Evolutionary conservation across 2,888 invertebrate species (phyloP), one percentile per base, ranked within the genome.

Genomic region (Caradrina clavipalpis): DNA sequence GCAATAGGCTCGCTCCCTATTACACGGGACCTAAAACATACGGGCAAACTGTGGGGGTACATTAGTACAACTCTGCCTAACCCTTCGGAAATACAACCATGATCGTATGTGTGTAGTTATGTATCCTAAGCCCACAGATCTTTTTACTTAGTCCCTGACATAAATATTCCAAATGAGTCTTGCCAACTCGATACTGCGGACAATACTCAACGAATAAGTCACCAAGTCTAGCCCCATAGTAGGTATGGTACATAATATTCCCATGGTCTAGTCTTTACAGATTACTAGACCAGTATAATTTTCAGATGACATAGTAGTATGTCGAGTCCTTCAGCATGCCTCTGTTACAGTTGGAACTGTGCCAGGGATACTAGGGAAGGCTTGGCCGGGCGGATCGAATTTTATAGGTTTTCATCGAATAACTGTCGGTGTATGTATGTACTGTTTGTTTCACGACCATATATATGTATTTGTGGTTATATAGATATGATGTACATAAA

Each of bases 321-420:
- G 70, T 50, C 54, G 76, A 70, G 59, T 58, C 59, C 59, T 69
- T 58, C 53, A 57, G 39, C 22, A 11, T 26, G 69, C 69, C 56
- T 42, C 15, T 42, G 54, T 47, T 54, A n/a, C 6, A 71, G 59
- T 72, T 69, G 62, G 80, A 67, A 42, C 7, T 49, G 21, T 54
- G 69, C 62, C 62, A 80, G 51, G 49, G 58, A 78, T 21, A 54
- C 62, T 31, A 55, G 50, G 39, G 39, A 22, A 58, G 73, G 78
- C 49, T 61, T 39, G 47, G 21, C 17, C 50, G 35, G 21, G 11
- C 42, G 53, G 66, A 93, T 78, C 74, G 78, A 78, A 63, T 47
- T 55, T 72, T 74, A 55, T 72, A 39, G 53, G 39, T 58, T 72
- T 54, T 15, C 63, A 47, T 57, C 15, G 54, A 61, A 70, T 64